A percentile compares a stretch with the other conserved stretches of the same genome.
Conservation (phyloP, 1,140 invertebrate genomes). For the Drosophila takahashii region DNA sequence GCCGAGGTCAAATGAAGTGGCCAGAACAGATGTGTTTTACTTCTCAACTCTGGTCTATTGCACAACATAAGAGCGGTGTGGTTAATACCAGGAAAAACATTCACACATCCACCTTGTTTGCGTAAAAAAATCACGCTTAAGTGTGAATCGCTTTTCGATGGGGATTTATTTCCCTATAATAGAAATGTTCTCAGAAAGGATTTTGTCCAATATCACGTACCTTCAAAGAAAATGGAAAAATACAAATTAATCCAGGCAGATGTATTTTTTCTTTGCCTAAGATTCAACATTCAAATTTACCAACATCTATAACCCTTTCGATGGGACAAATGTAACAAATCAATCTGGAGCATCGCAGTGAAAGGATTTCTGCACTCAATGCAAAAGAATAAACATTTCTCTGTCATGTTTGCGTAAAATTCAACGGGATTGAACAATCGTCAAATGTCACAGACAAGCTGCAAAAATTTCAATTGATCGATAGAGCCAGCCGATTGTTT, state of each 20-base stretch:
- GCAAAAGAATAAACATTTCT: slow-evolving; percentile 46
- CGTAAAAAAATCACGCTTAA: slow-evolving; percentile 56
- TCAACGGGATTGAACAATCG: slow-evolving; percentile 29
- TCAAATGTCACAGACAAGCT: slow-evolving; percentile 64
- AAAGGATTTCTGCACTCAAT: slow-evolving; percentile 38
- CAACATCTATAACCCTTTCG: slow-evolving; percentile 42
- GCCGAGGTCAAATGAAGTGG: slow-evolving; percentile 43
- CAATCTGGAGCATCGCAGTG: slow-evolving; percentile 13
- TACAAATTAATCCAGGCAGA: slow-evolving; percentile 42
- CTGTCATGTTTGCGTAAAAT: slow-evolving; percentile 71
- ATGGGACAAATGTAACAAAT: slow-evolving; percentile 27
- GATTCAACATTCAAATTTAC: slow-evolving; percentile 22
- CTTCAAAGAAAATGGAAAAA: slow-evolving; percentile 14
- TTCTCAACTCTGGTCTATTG: slow-evolving; percentile 38
- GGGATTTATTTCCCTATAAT: slow-evolving; percentile 60
- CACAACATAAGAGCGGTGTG: slow-evolving; percentile 37
- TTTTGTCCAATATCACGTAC: slow-evolving; percentile 45
- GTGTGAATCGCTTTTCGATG: slow-evolving; percentile 57
- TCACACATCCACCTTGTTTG: slow-evolving; percentile 27
- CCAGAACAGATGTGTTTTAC: slow-evolving; percentile 62
- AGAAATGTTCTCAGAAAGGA: slow-evolving; percentile 57
- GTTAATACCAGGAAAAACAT: slow-evolving; percentile 22
- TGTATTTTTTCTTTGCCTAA: slow-evolving; percentile 14
- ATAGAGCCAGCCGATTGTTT: slow-evolving; percentile 10
- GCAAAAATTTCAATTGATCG: slow-evolving; percentile 67